phyloP scores from a whole-genome alignment of 1,140 invertebrate species.

The Ladona fulva region DNA sequence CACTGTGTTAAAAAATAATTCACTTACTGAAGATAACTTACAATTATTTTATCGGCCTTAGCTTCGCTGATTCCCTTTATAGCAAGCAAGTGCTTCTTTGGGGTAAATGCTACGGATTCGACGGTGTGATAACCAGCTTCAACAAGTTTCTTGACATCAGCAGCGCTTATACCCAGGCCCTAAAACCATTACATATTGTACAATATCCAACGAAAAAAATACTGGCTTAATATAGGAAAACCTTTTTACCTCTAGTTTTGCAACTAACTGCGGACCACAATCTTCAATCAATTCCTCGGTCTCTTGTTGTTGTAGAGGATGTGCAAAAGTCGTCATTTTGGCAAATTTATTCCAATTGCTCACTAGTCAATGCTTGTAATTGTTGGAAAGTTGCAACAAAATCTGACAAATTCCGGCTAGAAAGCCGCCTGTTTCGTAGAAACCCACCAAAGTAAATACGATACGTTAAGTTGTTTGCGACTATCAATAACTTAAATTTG shows the following conservation, averaged over 20 bases:
- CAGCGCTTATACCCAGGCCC: constrained; percentile 66
- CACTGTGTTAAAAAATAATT: background rate
- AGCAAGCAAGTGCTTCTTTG: constrained; percentile 78
- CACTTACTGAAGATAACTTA: constrained; percentile 30
- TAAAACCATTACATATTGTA: constrained; percentile 24
- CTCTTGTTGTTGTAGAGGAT: background rate
- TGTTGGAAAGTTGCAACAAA: too few species aligned
- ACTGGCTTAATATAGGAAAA: constrained; percentile 1
- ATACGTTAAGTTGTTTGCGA: too few species aligned
- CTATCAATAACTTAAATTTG: too few species aligned
- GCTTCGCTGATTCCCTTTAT: constrained; percentile 97
- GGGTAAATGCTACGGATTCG: constrained; percentile 88
- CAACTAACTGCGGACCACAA: constrained; percentile 47
- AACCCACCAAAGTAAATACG: too few species aligned
- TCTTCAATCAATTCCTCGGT: constrained; percentile 34
- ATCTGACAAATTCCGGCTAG: too few species aligned
- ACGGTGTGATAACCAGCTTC: constrained; percentile 92
- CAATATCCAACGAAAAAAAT: background rate
- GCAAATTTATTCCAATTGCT: too few species aligned
- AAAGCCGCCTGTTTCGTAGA: too few species aligned
- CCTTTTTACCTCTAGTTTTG: constrained; percentile 47
- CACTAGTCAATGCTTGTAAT: too few species aligned
- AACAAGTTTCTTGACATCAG: constrained; percentile 88
- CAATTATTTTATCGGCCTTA: constrained; percentile 93
- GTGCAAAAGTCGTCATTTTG: background rate